Evolutionary conservation across 2,797 vertebrate species (phyloP).

Genomic region (Crocidura indochinensis): DNA sequence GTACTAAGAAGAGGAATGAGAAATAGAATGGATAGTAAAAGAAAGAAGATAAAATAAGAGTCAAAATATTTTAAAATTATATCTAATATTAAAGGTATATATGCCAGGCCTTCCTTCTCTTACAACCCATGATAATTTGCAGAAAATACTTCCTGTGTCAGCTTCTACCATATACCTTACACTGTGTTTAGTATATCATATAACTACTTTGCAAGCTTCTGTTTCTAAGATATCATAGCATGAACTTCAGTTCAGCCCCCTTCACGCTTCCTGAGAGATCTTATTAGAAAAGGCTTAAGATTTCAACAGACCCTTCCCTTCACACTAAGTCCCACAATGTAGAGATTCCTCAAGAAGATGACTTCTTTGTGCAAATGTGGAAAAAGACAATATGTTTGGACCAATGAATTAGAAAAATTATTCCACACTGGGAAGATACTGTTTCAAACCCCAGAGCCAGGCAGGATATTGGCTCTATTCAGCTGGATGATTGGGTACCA

Average conservation of each 20-base stretch:
- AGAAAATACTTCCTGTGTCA: background rate
- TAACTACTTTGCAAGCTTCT: slow-evolving; percentile 25
- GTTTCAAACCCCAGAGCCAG: background rate
- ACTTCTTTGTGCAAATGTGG: background rate
- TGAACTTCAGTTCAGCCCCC: background rate
- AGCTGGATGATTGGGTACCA: background rate
- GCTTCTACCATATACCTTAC: background rate
- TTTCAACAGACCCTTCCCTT: background rate
- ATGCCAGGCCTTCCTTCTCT: background rate
- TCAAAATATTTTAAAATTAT: background rate
- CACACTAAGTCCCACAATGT: background rate
- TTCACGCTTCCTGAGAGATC: background rate
- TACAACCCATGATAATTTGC: background rate
- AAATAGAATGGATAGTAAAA: background rate
- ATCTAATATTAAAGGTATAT: background rate
- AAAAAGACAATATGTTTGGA: background rate
- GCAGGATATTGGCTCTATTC: background rate
- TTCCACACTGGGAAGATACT: background rate
- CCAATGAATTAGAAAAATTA: background rate
- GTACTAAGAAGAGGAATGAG: background rate
- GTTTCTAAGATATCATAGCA: background rate
- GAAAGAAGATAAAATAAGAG: background rate
- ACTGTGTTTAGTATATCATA: background rate
- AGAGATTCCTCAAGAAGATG: background rate
- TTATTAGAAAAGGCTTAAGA: background rate